Base-by-base conservation (phyloP, 2,113 vertebrate genomes). In the Eleginops maclovinus region DNA sequence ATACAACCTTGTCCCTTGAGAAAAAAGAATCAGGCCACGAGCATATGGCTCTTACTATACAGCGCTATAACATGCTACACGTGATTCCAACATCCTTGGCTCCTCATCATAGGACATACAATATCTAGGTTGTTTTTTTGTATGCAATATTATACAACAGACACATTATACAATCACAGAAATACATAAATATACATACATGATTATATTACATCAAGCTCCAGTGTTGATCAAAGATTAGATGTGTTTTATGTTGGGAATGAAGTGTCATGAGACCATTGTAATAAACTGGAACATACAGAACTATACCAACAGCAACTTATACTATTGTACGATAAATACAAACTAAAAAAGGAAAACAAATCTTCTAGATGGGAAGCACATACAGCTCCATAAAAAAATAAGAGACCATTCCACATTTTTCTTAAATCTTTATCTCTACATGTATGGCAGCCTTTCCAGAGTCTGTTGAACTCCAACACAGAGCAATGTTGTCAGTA, bases 1-100 rank as follows among this genome's bases (percentile, higher is more conserved):
- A 40, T 70, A n/a, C 54, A 81, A 43, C 53, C 60, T 51, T 24
- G 1, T 85, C 47, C 75, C 86, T 68, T 2, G 80, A 88, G 82
- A 87, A 54, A 64, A 26, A 17, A 77, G 47, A 88, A 91, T 84
- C 64, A 87, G 87, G 86, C 75, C 86, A 82, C 10, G 66, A 76
- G 61, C 77, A 83, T 17, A 40, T 72, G 86, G 8, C 43, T 64
- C 54, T 0, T 59, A 28, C 65, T 64, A 64, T 76, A 74, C 44
- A 0, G 9, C 19, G 15, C 13, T 50, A n/a, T 65, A 77, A 64
- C 64, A 74, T 60, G 47, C 4, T 43, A 19, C 62, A 77, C 26
- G 70, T 84, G 85, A 79, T 55, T 9, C 43, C 61, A 49, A 69
- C 54, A 83, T 75, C 58, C 66, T 79, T 67, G 64, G 46, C 51